Base-by-base conservation (phyloP, 2,888 invertebrate species). In the Mycogona germanica region DNA sequence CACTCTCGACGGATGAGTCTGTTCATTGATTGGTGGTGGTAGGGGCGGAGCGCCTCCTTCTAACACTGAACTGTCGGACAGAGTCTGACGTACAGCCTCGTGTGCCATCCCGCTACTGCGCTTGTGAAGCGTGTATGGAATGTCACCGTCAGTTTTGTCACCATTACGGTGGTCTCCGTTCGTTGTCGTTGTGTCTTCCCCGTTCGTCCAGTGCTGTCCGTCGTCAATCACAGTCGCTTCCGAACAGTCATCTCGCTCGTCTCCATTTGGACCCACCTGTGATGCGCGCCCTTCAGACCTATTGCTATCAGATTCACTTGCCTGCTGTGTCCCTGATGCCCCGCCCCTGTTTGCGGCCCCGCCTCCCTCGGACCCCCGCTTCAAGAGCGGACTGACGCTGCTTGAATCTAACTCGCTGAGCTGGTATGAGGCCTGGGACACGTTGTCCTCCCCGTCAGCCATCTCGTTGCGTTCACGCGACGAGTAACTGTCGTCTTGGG, bases 101-200 rank as follows among this genome's bases (percentile, higher is more conserved):
- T 55, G 40, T 17, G 28, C 38, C 19, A 32, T 25, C 25, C 25
- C 44, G 14, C 40, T 19, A 44, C 51, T 50, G 58, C 60, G 64
- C 57, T 62, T 65, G 63, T 61, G 68, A 56, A 65, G 62, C 53
- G 59, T 64, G 58, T 67, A 72, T 17, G 63, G 68, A 61, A 67
- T 71, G 60, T 64, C 67, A 55, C 62, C 68, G 51, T 65, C 62
- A 40, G 66, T 57, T 41, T 41, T 32, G 32, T 21, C 23, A 19
- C 29, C 17, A 26, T 14, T 28, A 26, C 21, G 14, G 17, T 26
- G 19, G 12, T 46, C 46, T 29, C 46, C 30, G 29, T 46, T 46
- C 9, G 35, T 9, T 32, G 9, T n/a, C 35, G 35, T 32, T 46
- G 25, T 26, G 37, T 49, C 28, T 14, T 23, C 37, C 23, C 49